Percentiles rank a stretch among this genome's conserved stretches.
phyloP scores from a whole-genome alignment of 2,113 vertebrate species.

The Oenanthe oenanthe region DNA sequence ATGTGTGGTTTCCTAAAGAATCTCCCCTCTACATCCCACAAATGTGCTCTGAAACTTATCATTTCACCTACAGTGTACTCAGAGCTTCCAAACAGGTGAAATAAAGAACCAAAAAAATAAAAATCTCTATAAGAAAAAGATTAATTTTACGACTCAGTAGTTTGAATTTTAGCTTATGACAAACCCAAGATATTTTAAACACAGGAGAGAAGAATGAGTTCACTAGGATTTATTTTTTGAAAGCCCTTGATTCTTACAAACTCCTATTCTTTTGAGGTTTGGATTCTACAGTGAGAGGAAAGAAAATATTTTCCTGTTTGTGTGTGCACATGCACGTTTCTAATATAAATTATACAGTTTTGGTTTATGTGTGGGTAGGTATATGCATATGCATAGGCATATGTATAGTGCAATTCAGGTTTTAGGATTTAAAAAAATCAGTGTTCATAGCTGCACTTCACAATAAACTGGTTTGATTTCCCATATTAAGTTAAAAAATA shows the following conservation, averaged over 20 bases:
- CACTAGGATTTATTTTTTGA: background rate
- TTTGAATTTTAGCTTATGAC: slow-evolving; percentile 67
- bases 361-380: background rate
- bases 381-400: background rate
- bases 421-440: background rate
- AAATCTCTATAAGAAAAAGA: background rate
- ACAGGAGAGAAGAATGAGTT: slow-evolving; percentile 15
- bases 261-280: background rate
- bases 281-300: background rate
- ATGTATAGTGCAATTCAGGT: background rate
- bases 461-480: slow-evolving; percentile 56
- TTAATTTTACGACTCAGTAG: slow-evolving; percentile 65
- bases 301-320: background rate
- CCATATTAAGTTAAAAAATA: background rate
- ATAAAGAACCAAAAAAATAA: slow-evolving; percentile 39
- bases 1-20: background rate
- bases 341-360: background rate
- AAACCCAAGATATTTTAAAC: slow-evolving; percentile 58
- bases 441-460: background rate
- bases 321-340: background rate
- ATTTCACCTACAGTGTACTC: slow-evolving; percentile 24
- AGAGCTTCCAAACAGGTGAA: slow-evolving; percentile 48
- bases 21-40: background rate
- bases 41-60: background rate
- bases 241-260: background rate